Evolutionary conservation across 2,888 invertebrate species (phyloP).

Genomic region (Miltochrista miniata): DNA sequence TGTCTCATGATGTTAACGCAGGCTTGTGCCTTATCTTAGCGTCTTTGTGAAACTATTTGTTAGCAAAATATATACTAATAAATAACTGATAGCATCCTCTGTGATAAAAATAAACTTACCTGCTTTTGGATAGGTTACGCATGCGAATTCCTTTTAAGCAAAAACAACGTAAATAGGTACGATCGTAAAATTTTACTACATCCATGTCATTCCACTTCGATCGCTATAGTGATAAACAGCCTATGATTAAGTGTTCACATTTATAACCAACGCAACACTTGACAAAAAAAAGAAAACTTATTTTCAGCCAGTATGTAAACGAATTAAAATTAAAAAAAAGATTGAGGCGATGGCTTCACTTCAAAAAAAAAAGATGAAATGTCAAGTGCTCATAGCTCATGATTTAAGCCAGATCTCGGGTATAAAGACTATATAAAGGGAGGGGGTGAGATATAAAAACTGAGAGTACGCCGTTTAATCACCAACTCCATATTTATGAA

Average conservation of each 20-base stretch:
- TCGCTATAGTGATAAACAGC: background rate
- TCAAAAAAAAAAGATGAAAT: conserved; percentile 18
- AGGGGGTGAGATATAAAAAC: conserved; percentile 58
- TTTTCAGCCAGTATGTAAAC: no score
- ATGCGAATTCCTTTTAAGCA: no score
- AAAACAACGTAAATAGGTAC: background rate
- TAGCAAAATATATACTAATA: no score
- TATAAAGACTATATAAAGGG: conserved; percentile 27
- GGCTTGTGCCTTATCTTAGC: no score
- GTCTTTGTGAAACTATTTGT: no score
- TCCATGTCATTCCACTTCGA: background rate
- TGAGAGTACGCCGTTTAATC: conserved; percentile 64
- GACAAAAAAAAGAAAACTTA: no score
- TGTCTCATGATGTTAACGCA: no score
- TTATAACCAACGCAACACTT: conserved; percentile 9
- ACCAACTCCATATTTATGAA: conserved; percentile 77
- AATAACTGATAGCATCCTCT: no score
- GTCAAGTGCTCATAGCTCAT: conserved; percentile 33
- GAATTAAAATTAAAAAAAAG: no score
- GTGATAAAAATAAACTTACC: no score
- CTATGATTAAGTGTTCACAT: conserved; percentile 3
- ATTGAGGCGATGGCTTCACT: no score
- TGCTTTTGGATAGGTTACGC: no score
- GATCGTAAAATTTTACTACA: background rate
- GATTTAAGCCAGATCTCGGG: conserved; percentile 43